Base-by-base conservation (phyloP, 2,797 vertebrate genomes). In the Megaceryle alcyon region DNA sequence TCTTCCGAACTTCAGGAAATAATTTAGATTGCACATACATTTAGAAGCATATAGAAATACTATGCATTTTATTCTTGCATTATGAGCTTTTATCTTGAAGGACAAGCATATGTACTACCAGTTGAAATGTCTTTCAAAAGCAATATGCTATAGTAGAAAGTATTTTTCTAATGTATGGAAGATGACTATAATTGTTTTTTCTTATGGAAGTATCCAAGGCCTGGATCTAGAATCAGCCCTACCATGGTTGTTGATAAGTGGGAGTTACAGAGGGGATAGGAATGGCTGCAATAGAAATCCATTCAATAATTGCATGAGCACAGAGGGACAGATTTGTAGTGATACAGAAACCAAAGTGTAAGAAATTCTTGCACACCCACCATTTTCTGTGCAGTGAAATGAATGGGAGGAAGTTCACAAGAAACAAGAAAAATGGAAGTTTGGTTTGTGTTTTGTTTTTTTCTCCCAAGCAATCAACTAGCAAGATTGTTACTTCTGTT, bases 1-100 rank as follows among this genome's bases (percentile, higher is more conserved):
- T 79, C 12, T 60, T 78, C 31, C 79, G 29, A 57, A 51, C 51
- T 96, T 96, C 84, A 92, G 88, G 84, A 97, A 96, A 91, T 82
- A 69, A 92, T 96, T 97, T 80, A 83, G 26, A 65, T 72, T 64
- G 73, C 29, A 43, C 35, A 33, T 0, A 1, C 7, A 3, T 48
- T 12, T 33, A 57, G 28, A 87, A 71, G 5, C 37, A 31, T 13
- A 44, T 37, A 20, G 48, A 82, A 84, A 88, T 56, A 25, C 20
- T 6, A 3, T 16, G 19, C 7, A 10, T 59, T 76, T 79, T 88
- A 33, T 39, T 72, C 35, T 76, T 82, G 39, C 5, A 21, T 76
- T 61, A 33, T 31, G 41, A 90, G 10, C 12, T 86, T 90, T 81
- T 71, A 25, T 61, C 39, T 46, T 63, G 54, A 83, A 79, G 31